phyloP scores from a whole-genome alignment of 1,140 invertebrate genomes.

The Drosophila paulistorum region DNA sequence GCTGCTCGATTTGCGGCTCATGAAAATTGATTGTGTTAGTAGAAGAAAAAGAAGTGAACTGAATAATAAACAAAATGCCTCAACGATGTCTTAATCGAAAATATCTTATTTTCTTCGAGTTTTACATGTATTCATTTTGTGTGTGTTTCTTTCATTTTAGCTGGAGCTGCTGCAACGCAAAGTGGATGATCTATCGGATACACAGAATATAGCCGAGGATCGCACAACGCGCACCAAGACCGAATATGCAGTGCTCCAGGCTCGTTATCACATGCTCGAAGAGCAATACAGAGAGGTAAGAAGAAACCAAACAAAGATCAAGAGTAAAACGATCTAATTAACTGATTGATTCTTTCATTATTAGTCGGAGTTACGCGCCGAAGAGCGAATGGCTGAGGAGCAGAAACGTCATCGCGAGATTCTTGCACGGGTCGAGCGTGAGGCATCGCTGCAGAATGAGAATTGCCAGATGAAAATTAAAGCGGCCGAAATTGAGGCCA shows the following conservation, averaged over 20 bases:
- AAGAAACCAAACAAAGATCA: not conserved
- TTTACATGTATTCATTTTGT: not conserved
- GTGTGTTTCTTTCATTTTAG: constrained; percentile 84
- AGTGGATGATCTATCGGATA: constrained; percentile 93
- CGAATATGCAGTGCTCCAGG: constrained; percentile 94
- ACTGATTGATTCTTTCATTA: not conserved
- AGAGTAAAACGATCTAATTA: not conserved
- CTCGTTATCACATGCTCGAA: constrained; percentile 94
- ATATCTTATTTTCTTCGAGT: not conserved
- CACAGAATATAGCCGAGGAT: constrained; percentile 92
- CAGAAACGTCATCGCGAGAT: constrained; percentile 92
- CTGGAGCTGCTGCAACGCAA: constrained; percentile 95
- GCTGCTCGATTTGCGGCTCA: constrained; percentile 71
- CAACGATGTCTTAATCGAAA: not conserved
- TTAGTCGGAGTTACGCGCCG: constrained; percentile 90
- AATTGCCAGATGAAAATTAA: constrained; percentile 92
- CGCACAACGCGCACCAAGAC: constrained; percentile 93
- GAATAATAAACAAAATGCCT: not conserved
- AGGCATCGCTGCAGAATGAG: constrained; percentile 93
- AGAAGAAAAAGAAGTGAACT: not conserved
- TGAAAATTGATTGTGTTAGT: constrained; percentile 82
- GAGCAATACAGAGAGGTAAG: constrained; percentile 93
- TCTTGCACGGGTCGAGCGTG: constrained; percentile 91
- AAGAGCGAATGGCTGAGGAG: constrained; percentile 93
- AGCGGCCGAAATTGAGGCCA: constrained; percentile 90